Base-by-base conservation (phyloP, 2,888 invertebrate species). In the Cheilosia impressa region DNA sequence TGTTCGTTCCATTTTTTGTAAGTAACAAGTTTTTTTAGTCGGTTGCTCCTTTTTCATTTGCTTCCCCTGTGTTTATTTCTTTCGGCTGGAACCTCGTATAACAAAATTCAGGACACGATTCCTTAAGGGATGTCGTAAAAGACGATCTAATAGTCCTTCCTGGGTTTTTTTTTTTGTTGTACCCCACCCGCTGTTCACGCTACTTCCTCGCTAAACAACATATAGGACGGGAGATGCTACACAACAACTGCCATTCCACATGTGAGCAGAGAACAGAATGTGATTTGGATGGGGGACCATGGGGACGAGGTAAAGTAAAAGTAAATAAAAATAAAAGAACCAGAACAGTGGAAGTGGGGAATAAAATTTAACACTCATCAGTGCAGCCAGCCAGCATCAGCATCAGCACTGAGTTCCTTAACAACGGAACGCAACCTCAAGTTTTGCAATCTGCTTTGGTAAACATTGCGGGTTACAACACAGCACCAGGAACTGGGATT, bases 351-450 rank as follows among this genome's bases (percentile, higher is more conserved):
- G 62, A 83, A 69, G 69, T 75, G 53, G 75, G 68, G 73, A 83
- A 84, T 79, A 79, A 84, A 79, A 84, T 84, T 75, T 79, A 84
- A 79, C 83, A 84, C 83, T 84, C 83, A 84, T 79, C 79, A 79
- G 66, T 65, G 78, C 63, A 73, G 65, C 68, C 50, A 52, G 50
- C 31, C 24, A 47, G 31, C 31, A 27, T 27, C 34, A 38, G 38
- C 1, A 38, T 27, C 34, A 38, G 38, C 1, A 38, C 13, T 4
- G 38, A 38, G 13, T 38, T 38, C 13, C 38, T 38, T 47, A 69
- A 57, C 38, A 82, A 72, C 71, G 53, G 41, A 82, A 72, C 62
- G 63, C 53, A 55, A 77, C 65, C 69, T 65, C 68, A 81, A 81
- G 69, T 65, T 79, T 76, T 52, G 63, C 76, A 81, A 76, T 77